These are phyloP conservation scores for Trematomus loennbergii DNA, from an alignment of 2,113 vertebrate genomes.

Conservation along the genomic window DNA sequence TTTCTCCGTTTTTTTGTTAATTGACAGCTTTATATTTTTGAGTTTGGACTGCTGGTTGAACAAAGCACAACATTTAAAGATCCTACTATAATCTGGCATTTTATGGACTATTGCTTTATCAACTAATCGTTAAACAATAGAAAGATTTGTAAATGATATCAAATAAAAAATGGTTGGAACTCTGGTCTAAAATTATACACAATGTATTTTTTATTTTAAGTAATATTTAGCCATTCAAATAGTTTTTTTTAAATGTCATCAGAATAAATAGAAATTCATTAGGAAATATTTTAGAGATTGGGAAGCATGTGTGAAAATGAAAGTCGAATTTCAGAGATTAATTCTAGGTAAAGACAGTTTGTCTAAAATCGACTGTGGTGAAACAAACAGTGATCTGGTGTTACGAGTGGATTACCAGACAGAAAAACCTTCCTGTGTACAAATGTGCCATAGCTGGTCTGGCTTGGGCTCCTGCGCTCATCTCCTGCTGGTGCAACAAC, in stretches of 20 bases:
- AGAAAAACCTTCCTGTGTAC: constrained; percentile 42
- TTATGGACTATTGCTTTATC: background rate
- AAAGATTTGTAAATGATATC: background rate
- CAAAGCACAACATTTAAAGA: background rate
- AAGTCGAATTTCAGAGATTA: constrained; percentile 5
- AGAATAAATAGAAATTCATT: background rate
- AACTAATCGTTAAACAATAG: constrained; percentile 1
- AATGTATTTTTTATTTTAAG: background rate
- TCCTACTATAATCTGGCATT: background rate
- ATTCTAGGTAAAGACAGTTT: constrained; percentile 10
- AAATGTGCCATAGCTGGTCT: constrained; percentile 37
- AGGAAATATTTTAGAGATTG: background rate
- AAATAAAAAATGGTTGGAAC: background rate
- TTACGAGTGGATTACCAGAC: constrained; percentile 66
- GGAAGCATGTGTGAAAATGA: background rate
- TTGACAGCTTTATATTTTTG: background rate
- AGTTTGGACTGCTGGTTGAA: background rate
- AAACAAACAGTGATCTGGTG: constrained; percentile 54
- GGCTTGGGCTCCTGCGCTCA: constrained; percentile 59
- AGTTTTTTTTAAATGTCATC: background rate
- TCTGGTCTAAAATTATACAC: background rate
- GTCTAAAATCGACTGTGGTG: constrained; percentile 1
- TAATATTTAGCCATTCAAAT: background rate
- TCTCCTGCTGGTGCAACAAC: constrained; percentile 61
- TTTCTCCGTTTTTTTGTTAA: background rate